These are phyloP conservation scores for Nephila pilipes DNA, from an alignment of 1,140 invertebrate species.

Conservation along the genomic window DNA sequence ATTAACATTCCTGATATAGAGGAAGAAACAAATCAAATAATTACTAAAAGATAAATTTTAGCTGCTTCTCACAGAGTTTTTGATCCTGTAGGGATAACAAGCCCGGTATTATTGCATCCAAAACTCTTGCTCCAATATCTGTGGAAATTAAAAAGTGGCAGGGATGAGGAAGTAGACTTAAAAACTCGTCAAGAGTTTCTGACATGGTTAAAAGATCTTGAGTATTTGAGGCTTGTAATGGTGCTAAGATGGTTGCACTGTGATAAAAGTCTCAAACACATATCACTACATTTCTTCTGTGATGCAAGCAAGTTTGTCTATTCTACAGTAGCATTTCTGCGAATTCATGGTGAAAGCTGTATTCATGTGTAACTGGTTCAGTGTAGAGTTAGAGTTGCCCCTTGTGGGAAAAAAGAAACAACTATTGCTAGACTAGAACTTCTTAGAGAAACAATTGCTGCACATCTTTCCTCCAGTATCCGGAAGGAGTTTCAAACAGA, in stretches of 20 bases:
- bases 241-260: conserved; percentile 30
- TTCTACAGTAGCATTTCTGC: background rate
- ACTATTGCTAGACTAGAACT: conserved; percentile 32
- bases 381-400: conserved; percentile 59
- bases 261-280: background rate
- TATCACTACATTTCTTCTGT: conserved; percentile 51
- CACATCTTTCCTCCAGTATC: background rate
- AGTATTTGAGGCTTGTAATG: conserved; percentile 22
- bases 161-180: conserved; percentile 18
- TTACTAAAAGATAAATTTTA: conserved; percentile 21
- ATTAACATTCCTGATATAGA: background rate
- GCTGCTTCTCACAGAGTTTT: conserved; percentile 21
- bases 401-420: conserved; percentile 4
- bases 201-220: conserved; percentile 39
- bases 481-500: background rate
- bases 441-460: conserved; percentile 49
- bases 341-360: background rate
- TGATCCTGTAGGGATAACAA: conserved; percentile 70
- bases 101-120: conserved; percentile 14
- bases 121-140: no score
- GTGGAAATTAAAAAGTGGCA: conserved; percentile 36
- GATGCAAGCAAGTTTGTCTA: conserved; percentile 36
- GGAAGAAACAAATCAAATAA: background rate
- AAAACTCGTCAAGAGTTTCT: conserved; percentile 42
- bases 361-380: conserved; percentile 60